Base-by-base conservation (phyloP, 2,797 vertebrate species). In the Heliangelus exortis region DNA sequence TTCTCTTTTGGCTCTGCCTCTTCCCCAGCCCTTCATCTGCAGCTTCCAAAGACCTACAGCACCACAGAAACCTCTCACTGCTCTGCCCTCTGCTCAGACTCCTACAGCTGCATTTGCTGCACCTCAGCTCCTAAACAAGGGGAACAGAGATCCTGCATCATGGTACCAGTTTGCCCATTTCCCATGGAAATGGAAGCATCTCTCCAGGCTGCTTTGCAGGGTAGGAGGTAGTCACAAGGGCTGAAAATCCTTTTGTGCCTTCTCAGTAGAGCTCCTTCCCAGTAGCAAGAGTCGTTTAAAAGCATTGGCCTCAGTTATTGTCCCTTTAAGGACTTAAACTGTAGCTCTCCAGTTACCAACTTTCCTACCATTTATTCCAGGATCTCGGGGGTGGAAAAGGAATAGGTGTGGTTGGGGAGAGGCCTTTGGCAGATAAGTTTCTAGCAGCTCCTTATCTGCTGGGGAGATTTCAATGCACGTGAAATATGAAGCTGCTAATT, bases 401-500 rank as follows among this genome's bases (percentile, higher is more conserved):
- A 76, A 54, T 79, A 92, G 95, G 86, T 91, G 90, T 89, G 91
- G 84, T 84, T 75, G 67, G 93, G 94, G 90, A 89, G 68, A 92
- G 33, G 66, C 86, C 67, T 78, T 55, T n/a, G 62, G 83, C 85
- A 88, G 92, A 85, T 92, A 82, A 76, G 63, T 93, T 97, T 93
- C 82, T 86, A 87, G 75, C 71, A 93, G 88, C 95, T 94, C 61
- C 41, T 94, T 96, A 95, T 94, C 95, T 95, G 81, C 89, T 16
- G 72, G 45, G 75, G 75, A 88, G 91, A 92, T 96, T 97, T 92
- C 95, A 72, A 67, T 78, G 86, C 78, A 50, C 28, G 75, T 76
- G 92, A 96, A 96, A 94, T 83, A 91, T 12, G 89, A 95, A 93
- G 88, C 96, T 41, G 84, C 95, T 97, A 95, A 97, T 97, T 97